Percentiles rank a stretch among this genome's conserved stretches.
Evolutionary conservation across 2,888 invertebrate species (phyloP).

Genomic region (Eupeodes luniger): DNA sequence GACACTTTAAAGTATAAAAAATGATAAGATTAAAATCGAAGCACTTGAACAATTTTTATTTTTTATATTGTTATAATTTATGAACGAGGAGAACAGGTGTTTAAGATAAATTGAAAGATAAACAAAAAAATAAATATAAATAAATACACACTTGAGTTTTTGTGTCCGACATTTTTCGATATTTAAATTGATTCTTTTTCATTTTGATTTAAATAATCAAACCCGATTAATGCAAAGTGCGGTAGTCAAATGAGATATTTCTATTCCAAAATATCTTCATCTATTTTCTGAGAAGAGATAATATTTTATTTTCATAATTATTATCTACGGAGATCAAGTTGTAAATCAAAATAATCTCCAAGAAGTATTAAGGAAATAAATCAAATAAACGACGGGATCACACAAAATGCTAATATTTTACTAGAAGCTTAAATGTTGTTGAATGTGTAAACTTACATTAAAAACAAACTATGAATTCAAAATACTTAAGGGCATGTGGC

Average conservation of each 20-base stretch:
- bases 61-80: background rate
- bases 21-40: conserved; percentile 16
- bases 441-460: background rate
- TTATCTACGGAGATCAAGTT: conserved; percentile 14
- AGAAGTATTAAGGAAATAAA: background rate
- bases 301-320: background rate
- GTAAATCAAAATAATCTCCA: conserved; percentile 42
- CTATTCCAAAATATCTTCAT: background rate
- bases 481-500: background rate
- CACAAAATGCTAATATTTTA: background rate
- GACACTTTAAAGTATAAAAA: background rate
- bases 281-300: background rate
- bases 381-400: background rate
- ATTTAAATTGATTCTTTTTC: conserved; percentile 23
- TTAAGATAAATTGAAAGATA: background rate
- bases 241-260: background rate
- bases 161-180: conserved; percentile 42
- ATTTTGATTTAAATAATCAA: background rate
- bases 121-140: background rate
- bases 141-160: conserved; percentile 34
- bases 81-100: conserved; percentile 9
- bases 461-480: background rate
- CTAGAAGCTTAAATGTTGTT: background rate
- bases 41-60: conserved; percentile 3
- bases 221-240: background rate